These are phyloP conservation scores for Spisula solida DNA, from an alignment of 2,888 invertebrate genomes.

Conservation along the genomic window DNA sequence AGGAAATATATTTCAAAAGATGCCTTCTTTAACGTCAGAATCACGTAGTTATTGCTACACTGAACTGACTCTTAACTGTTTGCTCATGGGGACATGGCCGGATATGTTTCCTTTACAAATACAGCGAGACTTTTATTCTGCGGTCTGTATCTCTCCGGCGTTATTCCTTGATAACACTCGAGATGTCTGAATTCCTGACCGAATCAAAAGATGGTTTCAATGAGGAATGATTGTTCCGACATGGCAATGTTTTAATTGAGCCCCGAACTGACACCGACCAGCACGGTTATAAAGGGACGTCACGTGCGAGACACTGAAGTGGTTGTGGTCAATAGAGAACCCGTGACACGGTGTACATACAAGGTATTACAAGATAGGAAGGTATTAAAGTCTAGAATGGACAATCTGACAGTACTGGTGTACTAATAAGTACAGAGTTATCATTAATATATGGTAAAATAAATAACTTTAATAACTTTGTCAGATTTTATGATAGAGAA, in stretches of 20 bases:
- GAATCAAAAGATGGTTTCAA: constrained; percentile 27
- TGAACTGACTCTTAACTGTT: no score
- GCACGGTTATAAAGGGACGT: not conserved
- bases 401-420: no score
- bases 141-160: not conserved
- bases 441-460: no score
- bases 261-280: not conserved
- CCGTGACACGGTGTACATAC: not conserved
- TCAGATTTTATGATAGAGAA: no score
- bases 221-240: not conserved
- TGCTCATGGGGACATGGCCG: no score
- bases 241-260: not conserved
- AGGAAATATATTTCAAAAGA: no score
- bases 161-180: not conserved
- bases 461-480: no score
- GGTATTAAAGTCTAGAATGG: not conserved
- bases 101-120: no score
- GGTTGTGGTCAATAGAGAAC: not conserved
- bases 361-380: not conserved
- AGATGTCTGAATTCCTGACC: constrained; percentile 3
- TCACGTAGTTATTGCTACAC: no score
- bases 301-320: not conserved
- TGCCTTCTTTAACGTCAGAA: no score
- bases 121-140: not conserved
- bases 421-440: not conserved